These are phyloP conservation scores for Antidorcas marsupialis DNA, from an alignment of 2,113 vertebrate species.

Conservation along the genomic window DNA sequence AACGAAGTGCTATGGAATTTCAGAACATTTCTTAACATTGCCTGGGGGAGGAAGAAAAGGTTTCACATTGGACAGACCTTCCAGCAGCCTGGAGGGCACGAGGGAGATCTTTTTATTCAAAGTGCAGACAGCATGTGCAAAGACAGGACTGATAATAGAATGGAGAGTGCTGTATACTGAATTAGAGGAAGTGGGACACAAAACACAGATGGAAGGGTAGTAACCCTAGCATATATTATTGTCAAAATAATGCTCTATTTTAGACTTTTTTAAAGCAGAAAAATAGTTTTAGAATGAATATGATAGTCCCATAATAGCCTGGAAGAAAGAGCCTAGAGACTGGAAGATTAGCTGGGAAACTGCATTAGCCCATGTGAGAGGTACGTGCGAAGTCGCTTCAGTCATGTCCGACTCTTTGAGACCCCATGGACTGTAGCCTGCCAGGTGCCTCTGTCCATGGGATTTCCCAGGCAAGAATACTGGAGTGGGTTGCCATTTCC, in stretches of 20 bases:
- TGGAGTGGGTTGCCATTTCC: background rate
- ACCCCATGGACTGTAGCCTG: background rate
- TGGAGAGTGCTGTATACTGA: background rate
- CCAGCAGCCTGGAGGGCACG: background rate
- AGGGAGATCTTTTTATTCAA: background rate
- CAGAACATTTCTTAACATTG: background rate
- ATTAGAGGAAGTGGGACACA: background rate
- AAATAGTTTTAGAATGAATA: background rate
- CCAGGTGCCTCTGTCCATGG: background rate
- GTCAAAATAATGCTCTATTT: background rate
- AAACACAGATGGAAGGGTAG: background rate
- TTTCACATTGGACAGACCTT: background rate
- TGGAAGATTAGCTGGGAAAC: background rate
- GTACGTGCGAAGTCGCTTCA: rapidly evolving
- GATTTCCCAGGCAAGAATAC: background rate
- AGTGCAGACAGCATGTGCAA: background rate
- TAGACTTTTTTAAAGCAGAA: background rate
- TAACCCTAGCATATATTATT: background rate
- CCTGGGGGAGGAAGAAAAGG: background rate
- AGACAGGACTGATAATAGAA: background rate
- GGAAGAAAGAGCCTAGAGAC: background rate
- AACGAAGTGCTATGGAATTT: background rate
- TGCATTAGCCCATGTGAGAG: background rate
- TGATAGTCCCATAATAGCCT: background rate
- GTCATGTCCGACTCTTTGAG: background rate